Base-by-base conservation (phyloP, 1,140 invertebrate species). In the Temnothorax longispinosus region DNA sequence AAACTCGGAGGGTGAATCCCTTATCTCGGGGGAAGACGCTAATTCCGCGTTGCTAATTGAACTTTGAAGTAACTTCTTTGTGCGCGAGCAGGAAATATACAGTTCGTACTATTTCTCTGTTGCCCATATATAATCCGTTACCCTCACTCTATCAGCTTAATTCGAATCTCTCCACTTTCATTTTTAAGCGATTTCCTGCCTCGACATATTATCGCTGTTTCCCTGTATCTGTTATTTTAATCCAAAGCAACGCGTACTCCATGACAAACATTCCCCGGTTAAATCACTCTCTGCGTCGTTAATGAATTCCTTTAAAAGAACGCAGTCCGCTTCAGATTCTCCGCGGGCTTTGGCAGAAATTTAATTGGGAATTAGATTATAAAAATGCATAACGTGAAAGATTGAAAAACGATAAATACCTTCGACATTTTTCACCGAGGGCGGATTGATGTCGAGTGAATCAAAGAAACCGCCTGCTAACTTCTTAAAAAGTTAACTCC, bases 231-330 rank as follows among this genome's bases (percentile, higher is more conserved):
- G 56, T 77, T 64, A 50, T 64, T 32, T 77, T n/a, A 64, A 77
- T 64, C 6, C 18, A 2, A 47, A n/a, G 41, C 56, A 13, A 62
- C 38, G 7, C 21, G 10, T 77, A 2, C 47, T 47, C 5, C 41
- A 47, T 41, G 38, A 75, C 56, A 62, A 64, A 32, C 4, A 47
- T 67, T 21, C n/a, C 13, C 32, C 18, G 10, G 3, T 52, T 52
- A 52, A 64, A 64, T 50, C 44, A 52, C 58, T 78, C 27, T n/a
- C 10, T 21, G 27, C 4, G 44, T 78, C 41, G 15, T 64, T 78
- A 64, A 78, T 78, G 18, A 64, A 78, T 64, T 64, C 8, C 15
- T 77, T 15, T 11, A 35, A 35, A 50, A 78, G 58, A 64, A 77
- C 32, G 27, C 58, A 64, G 41, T 21, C 11, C 32, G 18, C 27